Evolutionary conservation across 2,113 vertebrate species (phyloP).

Genomic region (Daboia siamensis): DNA sequence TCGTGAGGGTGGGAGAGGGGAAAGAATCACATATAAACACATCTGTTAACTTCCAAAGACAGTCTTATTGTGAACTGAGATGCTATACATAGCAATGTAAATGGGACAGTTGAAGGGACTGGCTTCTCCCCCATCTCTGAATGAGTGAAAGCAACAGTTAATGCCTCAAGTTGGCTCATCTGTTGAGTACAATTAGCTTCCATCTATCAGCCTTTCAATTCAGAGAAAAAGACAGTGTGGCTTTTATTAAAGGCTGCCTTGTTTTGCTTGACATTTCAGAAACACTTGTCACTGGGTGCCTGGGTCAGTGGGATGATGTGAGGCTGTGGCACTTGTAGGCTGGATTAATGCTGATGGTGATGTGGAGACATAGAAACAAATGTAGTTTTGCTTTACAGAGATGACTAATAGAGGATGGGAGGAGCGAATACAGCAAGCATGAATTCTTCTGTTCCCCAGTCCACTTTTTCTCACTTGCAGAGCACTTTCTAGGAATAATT

Average conservation of each 20-base stretch:
- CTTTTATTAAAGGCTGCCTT: constrained; percentile 49
- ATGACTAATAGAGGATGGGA: not conserved
- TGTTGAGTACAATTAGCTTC: constrained; percentile 37
- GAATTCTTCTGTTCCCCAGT: not conserved
- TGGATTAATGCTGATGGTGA: fast-evolving
- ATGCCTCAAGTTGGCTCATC: constrained; percentile 22
- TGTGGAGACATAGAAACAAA: fast-evolving
- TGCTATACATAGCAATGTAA: fast-evolving
- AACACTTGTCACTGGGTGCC: fast-evolving
- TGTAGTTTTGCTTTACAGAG: not conserved
- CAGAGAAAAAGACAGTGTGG: constrained; percentile 44
- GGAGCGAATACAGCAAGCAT: not conserved
- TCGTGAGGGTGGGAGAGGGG: not conserved
- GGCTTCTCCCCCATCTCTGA: not conserved
- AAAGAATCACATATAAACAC: fast-evolving
- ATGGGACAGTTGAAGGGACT: not conserved
- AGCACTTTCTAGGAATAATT: not conserved
- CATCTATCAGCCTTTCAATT: constrained; percentile 4
- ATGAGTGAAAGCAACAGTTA: constrained; percentile 19
- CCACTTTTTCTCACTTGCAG: fast-evolving
- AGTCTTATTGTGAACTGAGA: not conserved
- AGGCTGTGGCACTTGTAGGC: not conserved
- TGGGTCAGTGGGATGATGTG: not conserved
- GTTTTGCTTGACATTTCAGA: constrained; percentile 38
- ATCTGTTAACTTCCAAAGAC: not conserved